phyloP scores from a whole-genome alignment of 2,113 vertebrate genomes.

The Sarotherodon lohbergeri region DNA sequence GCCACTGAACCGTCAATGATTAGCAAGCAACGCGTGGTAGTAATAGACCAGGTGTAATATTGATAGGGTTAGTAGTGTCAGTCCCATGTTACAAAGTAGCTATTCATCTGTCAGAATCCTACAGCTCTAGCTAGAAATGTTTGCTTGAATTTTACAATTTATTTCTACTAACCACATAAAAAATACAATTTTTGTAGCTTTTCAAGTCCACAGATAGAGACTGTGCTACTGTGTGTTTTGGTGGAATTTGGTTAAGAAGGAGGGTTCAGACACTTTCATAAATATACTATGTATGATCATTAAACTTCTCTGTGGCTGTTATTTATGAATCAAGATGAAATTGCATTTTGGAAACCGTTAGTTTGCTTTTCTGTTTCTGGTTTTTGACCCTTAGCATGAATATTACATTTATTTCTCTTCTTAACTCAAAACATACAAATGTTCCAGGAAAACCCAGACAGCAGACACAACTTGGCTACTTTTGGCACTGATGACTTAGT shows the following conservation, averaged over 20 bases:
- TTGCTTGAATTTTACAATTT: neutral
- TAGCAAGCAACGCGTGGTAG: constrained; percentile 18
- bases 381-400: neutral
- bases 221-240: neutral
- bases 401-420: neutral
- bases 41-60: constrained; percentile 33
- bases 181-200: neutral
- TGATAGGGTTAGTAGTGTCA: constrained; percentile 22
- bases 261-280: neutral
- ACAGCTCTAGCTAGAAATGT: neutral
- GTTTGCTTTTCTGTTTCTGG: neutral
- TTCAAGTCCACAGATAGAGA: fast-evolving
- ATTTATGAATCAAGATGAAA: neutral
- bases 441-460: neutral
- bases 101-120: neutral
- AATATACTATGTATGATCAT: neutral
- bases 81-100: neutral
- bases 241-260: neutral
- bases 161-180: neutral
- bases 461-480: neutral
- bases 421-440: neutral
- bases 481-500: neutral
- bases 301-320: neutral
- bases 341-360: fast-evolving
- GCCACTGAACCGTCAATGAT: constrained; percentile 45